Conservation (phyloP, 2,797 vertebrate genomes). For the Poecile montanus region DNA sequence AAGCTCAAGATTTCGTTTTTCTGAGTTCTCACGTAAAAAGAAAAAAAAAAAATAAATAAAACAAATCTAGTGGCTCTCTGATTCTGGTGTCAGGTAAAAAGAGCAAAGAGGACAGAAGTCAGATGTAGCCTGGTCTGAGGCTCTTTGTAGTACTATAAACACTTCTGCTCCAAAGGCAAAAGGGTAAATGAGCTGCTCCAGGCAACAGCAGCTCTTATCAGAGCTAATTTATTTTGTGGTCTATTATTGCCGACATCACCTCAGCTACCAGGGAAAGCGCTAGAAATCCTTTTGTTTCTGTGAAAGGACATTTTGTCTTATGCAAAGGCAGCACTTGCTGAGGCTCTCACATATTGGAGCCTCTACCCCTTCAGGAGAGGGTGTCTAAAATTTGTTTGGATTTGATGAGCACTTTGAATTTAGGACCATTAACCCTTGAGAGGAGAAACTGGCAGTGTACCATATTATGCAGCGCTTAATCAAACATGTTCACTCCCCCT, state of each 20-base stretch:
- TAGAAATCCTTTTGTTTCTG: background rate
- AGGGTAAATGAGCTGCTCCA: conserved; percentile 49
- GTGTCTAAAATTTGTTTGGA: background rate
- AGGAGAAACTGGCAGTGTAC: background rate
- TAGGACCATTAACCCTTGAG: background rate
- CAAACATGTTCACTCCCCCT: background rate
- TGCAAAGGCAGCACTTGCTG: background rate
- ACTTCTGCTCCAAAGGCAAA: conserved; percentile 33
- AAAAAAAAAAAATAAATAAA: background rate
- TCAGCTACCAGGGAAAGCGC: background rate
- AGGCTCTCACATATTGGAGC: background rate
- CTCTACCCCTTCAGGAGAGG: background rate
- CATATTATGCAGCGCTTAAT: background rate
- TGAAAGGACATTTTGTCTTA: conserved; percentile 25
- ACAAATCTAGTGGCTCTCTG: background rate
- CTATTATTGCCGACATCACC: background rate
- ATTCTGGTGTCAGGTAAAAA: background rate
- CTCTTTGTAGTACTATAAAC: background rate
- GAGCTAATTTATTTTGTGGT: conserved; percentile 43
- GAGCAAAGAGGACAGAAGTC: background rate
- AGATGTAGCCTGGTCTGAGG: background rate
- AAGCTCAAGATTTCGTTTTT: background rate
- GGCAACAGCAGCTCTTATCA: conserved; percentile 59
- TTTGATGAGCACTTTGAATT: background rate
- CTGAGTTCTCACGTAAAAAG: background rate